Percentiles rank a stretch among this genome's conserved stretches.
These are phyloP conservation scores for Desmodus rotundus DNA, from an alignment of 2,113 vertebrate species.

Conservation along the genomic window DNA sequence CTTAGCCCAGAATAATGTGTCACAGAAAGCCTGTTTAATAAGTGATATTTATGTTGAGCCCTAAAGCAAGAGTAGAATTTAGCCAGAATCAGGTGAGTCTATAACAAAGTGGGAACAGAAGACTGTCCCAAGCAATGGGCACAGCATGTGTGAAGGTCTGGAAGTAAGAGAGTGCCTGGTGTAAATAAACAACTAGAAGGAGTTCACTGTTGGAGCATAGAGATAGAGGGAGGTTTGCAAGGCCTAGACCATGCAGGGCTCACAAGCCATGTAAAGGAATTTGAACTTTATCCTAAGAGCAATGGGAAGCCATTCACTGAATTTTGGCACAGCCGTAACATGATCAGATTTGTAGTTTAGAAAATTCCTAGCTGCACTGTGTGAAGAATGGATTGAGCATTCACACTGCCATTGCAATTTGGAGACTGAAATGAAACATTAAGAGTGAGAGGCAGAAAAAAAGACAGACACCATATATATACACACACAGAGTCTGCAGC, in stretches of 20 bases:
- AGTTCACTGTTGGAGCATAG: neutral
- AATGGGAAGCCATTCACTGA: neutral
- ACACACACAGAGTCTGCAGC: neutral
- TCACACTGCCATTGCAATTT: neutral
- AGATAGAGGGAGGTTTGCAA: neutral
- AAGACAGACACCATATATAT: neutral
- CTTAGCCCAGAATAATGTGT: neutral
- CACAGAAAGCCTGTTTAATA: neutral
- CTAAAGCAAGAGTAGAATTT: neutral
- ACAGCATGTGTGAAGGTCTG: neutral
- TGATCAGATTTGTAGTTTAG: slow-evolving; percentile 37
- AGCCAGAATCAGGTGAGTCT: neutral
- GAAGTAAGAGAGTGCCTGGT: neutral
- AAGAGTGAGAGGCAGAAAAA: neutral
- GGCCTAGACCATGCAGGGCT: neutral
- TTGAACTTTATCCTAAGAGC: slow-evolving; percentile 24
- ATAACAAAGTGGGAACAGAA: neutral
- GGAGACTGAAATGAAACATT: neutral
- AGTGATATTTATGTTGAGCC: neutral
- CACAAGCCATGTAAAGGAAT: slow-evolving; percentile 20
- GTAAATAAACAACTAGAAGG: neutral
- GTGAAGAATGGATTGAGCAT: neutral
- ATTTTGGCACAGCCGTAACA: neutral
- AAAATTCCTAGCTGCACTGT: neutral
- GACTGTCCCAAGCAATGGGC: neutral